phyloP scores from a whole-genome alignment of 2,888 invertebrate genomes.

The Phlogophora meticulosa region DNA sequence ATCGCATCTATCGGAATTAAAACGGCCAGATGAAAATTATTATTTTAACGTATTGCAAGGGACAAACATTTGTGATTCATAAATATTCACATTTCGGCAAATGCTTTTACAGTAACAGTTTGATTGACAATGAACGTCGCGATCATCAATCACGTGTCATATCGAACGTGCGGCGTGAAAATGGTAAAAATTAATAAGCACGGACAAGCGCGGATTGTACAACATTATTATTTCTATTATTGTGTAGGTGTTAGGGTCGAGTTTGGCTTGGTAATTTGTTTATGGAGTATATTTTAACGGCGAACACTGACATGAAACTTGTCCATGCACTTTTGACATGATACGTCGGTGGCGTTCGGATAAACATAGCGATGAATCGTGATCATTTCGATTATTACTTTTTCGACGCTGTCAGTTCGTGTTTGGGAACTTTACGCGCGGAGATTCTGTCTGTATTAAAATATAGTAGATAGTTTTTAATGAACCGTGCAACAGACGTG shows the following conservation, averaged over 20 bases:
- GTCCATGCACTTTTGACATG: constrained; percentile 85
- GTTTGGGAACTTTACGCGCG: constrained; percentile 66
- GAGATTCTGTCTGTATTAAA: constrained; percentile 70
- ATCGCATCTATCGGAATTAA: constrained; percentile 81
- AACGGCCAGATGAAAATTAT: constrained; percentile 73
- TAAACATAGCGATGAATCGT: constrained; percentile 74
- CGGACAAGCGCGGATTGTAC: constrained; percentile 50
- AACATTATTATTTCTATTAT: constrained; percentile 56
- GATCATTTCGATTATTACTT: constrained; percentile 78
- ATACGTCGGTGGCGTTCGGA: constrained; percentile 70
- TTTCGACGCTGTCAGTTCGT: constrained; percentile 74
- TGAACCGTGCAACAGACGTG: constrained; percentile 66
- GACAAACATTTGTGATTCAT: constrained; percentile 76
- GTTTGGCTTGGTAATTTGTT: constrained; percentile 54
- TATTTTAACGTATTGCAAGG: constrained; percentile 81
- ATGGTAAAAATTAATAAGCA: constrained; percentile 74
- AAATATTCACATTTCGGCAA: constrained; percentile 87
- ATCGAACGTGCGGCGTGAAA: constrained; percentile 78
- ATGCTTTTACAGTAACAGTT: constrained; percentile 84
- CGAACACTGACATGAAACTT: constrained; percentile 73
- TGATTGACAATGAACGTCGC: constrained; percentile 87
- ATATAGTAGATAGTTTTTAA: constrained; percentile 69
- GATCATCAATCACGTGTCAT: constrained; percentile 85
- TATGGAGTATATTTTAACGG: constrained; percentile 61
- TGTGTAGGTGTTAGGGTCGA: constrained; percentile 56